Evolutionary conservation across 2,113 vertebrate species (phyloP).

Genomic region (Neofelis nebulosa): DNA sequence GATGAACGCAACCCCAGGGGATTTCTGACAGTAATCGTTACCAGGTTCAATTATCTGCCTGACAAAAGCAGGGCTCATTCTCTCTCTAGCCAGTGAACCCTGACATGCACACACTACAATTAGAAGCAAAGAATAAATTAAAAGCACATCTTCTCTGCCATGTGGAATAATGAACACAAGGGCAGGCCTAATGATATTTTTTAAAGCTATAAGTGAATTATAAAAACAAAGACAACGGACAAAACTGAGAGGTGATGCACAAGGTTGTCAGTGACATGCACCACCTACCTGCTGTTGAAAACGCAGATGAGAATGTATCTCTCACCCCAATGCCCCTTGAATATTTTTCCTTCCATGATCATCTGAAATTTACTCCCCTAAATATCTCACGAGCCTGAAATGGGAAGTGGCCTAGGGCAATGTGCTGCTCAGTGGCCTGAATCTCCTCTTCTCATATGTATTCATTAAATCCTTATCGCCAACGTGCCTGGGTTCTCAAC

Average conservation of each 20-base stretch:
- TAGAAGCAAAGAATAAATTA: conserved; percentile 81
- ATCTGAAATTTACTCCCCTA: conserved; percentile 65
- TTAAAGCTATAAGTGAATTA: conserved; percentile 63
- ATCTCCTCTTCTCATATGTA: conserved; percentile 73
- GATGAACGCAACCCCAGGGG: conserved; percentile 74
- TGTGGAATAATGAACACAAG: conserved; percentile 73
- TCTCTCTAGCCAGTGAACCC: conserved; percentile 84
- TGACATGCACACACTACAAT: conserved; percentile 79
- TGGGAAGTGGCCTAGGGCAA: conserved; percentile 61
- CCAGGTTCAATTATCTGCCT: conserved; percentile 88
- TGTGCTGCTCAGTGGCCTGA: conserved; percentile 64
- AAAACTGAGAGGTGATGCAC: not conserved
- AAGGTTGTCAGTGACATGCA: not conserved
- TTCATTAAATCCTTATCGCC: conserved; percentile 78
- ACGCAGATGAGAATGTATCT: conserved; percentile 38
- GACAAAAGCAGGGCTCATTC: conserved; percentile 81
- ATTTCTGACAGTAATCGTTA: conserved; percentile 84
- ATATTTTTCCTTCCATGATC: conserved; percentile 50
- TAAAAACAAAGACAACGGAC: conserved; percentile 72
- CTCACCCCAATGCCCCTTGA: not conserved
- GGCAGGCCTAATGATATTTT: conserved; percentile 44
- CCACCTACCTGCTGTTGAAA: not conserved
- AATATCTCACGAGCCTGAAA: conserved; percentile 68
- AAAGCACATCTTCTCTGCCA: conserved; percentile 66
- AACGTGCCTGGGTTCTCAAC: not conserved